Conservation (phyloP, 2,888 invertebrate genomes). For the Eilema caniola region DNA sequence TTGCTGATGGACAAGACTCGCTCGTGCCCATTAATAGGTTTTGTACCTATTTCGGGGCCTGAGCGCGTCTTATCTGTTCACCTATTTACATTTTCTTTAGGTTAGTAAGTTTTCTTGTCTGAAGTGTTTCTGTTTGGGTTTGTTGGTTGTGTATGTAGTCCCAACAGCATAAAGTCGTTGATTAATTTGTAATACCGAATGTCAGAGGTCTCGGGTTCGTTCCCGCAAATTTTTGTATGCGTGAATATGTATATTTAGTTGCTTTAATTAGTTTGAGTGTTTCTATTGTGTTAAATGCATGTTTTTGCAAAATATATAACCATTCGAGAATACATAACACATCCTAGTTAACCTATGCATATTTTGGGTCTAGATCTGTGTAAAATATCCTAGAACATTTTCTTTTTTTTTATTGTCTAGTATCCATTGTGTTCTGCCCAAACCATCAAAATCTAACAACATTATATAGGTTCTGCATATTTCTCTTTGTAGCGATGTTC, state of each 20-base stretch:
- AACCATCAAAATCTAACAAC: not conserved
- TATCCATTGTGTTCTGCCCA: not conserved
- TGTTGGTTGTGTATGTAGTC: not conserved
- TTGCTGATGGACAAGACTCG: slow-evolving; percentile 3
- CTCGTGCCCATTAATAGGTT: not conserved
- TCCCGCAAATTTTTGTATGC: no score
- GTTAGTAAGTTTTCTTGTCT: not conserved
- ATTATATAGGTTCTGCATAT: not conserved
- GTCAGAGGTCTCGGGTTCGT: no score
- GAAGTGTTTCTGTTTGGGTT: not conserved
- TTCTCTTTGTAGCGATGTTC: slow-evolving; percentile 4
- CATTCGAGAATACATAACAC: no score
- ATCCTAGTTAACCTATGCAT: no score
- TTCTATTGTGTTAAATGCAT: no score
- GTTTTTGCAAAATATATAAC: no score
- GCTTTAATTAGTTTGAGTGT: no score
- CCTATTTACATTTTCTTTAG: not conserved
- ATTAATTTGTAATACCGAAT: not conserved
- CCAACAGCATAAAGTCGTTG: not conserved
- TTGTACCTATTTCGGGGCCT: no score
- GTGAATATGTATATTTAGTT: no score
- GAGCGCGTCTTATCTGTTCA: no score
- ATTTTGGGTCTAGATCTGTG: no score
- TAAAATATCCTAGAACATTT: no score
- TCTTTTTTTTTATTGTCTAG: not conserved